Evolutionary conservation across 2,797 vertebrate species (phyloP).

Genomic region (Melanogrammus aeglefinus): DNA sequence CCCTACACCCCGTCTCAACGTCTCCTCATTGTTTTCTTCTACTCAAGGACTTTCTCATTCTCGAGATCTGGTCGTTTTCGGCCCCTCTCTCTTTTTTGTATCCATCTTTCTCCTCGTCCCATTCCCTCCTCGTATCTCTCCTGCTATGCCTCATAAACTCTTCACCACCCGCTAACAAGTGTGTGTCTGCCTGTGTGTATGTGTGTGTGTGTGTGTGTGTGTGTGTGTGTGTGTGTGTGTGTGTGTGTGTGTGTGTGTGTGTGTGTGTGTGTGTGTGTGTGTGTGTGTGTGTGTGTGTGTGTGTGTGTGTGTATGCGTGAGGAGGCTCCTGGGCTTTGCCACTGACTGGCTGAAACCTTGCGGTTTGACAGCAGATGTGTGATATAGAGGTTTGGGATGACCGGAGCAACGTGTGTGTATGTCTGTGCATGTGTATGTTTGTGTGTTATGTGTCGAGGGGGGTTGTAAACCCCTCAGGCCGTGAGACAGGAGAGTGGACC

Average conservation of each 20-base stretch:
- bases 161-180: neutral
- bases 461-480: too few species aligned
- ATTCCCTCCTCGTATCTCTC: neutral
- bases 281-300: neutral
- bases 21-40: neutral
- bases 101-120: neutral
- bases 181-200: neutral
- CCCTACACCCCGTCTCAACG: neutral
- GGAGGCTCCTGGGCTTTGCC: neutral
- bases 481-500: too few species aligned
- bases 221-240: neutral
- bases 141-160: neutral
- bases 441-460: too few species aligned
- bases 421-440: too few species aligned
- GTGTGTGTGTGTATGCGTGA: neutral
- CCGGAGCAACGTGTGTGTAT: neutral
- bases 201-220: neutral
- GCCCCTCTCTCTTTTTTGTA: neutral
- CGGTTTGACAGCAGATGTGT: neutral
- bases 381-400: neutral
- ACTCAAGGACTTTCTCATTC: neutral
- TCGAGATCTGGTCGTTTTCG: neutral
- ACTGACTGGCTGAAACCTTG: neutral
- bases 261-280: neutral
- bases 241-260: neutral